Evolutionary conservation across 2,797 vertebrate species (phyloP).

Genomic region (Paguma larvata): DNA sequence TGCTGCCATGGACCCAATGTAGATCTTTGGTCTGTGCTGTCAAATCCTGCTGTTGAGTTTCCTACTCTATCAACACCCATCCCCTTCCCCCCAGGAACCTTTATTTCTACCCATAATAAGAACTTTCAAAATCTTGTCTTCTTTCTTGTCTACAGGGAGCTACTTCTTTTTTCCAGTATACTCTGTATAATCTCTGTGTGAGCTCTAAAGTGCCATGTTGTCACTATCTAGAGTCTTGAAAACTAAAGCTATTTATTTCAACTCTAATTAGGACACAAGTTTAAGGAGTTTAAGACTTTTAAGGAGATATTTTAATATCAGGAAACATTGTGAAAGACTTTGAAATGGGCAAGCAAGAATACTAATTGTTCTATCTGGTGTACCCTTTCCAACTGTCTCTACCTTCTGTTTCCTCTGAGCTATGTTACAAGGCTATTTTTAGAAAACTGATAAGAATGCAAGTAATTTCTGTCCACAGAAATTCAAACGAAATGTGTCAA

Average conservation of each 20-base stretch:
- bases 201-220: background rate
- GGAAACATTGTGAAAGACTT: background rate
- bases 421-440: background rate
- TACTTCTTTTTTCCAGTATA: background rate
- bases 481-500: background rate
- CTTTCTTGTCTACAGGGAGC: background rate
- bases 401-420: background rate
- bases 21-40: background rate
- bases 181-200: background rate
- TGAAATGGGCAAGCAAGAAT: background rate
- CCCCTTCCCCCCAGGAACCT: background rate
- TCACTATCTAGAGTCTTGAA: background rate
- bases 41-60: background rate
- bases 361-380: background rate
- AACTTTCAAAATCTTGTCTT: background rate
- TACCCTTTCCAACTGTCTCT: background rate
- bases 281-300: background rate
- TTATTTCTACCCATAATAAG: background rate
- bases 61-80: background rate
- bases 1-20: background rate
- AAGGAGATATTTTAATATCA: background rate
- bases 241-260: background rate
- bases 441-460: background rate
- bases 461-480: constrained; percentile 4
- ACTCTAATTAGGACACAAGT: background rate